Base-by-base conservation (phyloP, 2,888 invertebrate species). In the Timema cristinae region DNA sequence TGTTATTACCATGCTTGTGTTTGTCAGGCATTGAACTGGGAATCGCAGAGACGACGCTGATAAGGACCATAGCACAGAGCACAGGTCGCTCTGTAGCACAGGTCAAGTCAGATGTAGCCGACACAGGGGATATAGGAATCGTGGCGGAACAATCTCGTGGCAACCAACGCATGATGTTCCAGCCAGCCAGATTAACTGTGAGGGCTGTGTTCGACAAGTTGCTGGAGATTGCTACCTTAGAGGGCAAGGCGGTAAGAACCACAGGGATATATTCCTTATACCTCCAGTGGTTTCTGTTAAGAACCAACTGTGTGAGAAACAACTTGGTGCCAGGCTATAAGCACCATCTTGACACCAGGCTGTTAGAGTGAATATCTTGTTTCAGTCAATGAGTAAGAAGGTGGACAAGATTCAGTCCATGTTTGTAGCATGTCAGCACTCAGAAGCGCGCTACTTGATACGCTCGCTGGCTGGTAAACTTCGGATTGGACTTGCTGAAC, bases 401-500 rank as follows among this genome's bases (percentile, higher is more conserved):
- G 89, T 95, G 5, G 91, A 93, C 77, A 93, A 92, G 80, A 97
- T 99, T 76, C 94, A 97, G 79, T 87, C 91, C 0, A 86, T 99
- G 81, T 93, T 98, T 80, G 95, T 98, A 0, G 95, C 98, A 0
- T 97, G 97, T 81, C 88, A 92, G 67, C 86, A 90, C 73, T 89
- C 89, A 0, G 98, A 98, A 83, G 94, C 97, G 0, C 87, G 94
- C 70, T 98, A 91, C 81, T 85, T 98, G 15, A 94, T 97, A 70
- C 86, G 98, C 76, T 96, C 95, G 0, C 82, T 98, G 32, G 91
- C 93, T 73, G 98, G 98, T 50, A 99, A 98, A 83, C 85, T 99
- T 71, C 87, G 99, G 67, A 96, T 99, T 77, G 98, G 98, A 0
- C 85, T 99, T 72, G 99, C 98, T 0, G 99, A 99, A 80, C 97